A percentile compares a stretch with the other conserved stretches of the same genome.
Evolutionary conservation across 2,113 vertebrate genomes (phyloP).

Genomic region (Sula dactylatra): DNA sequence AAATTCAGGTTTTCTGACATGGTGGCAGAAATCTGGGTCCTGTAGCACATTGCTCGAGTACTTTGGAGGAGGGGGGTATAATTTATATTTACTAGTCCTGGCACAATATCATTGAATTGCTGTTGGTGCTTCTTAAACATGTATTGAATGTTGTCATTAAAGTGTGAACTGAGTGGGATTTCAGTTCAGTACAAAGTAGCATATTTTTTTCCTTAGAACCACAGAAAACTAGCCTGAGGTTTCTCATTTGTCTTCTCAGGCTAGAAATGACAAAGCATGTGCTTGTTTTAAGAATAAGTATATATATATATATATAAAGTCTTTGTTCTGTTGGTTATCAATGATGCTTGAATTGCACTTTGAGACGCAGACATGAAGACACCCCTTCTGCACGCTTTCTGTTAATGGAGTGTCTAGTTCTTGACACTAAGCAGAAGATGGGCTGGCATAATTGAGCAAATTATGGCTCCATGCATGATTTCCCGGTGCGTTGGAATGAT

Average conservation of each 20-base stretch:
- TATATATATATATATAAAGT: neutral
- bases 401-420: neutral
- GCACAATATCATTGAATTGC: neutral
- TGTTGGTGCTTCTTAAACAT: neutral
- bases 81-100: neutral
- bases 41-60: neutral
- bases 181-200: neutral
- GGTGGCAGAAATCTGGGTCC: neutral
- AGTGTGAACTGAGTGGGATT: neutral
- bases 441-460: neutral
- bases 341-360: neutral
- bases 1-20: neutral
- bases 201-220: neutral
- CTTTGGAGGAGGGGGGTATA: neutral
- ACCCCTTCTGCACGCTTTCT: neutral
- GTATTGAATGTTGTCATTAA: neutral
- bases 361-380: neutral
- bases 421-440: neutral
- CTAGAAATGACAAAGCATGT: neutral
- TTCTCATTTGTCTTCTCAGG: neutral
- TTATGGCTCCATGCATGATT: neutral
- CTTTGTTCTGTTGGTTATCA: neutral
- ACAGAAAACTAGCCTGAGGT: neutral
- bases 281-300: neutral
- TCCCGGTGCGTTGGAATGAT: neutral